phyloP scores from a whole-genome alignment of 1,140 invertebrate genomes.

The Monochamus saltuarius region DNA sequence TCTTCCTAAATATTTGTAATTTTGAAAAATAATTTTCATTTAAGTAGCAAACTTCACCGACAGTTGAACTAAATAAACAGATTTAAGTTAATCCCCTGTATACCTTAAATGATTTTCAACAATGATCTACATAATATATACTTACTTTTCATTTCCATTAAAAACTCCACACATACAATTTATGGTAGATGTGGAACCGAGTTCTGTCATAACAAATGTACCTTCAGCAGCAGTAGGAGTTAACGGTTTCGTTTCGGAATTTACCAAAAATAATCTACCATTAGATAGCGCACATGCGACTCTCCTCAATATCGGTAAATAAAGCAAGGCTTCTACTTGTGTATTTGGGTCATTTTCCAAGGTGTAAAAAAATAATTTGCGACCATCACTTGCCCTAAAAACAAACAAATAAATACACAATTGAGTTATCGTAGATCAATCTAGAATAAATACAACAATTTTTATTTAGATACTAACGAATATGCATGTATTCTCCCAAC shows the following conservation, averaged over 20 bases:
- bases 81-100: too few species aligned
- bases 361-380: constrained; percentile 59
- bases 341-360: constrained; percentile 56
- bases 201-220: constrained; percentile 74
- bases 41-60: neutral
- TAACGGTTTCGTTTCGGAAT: constrained; percentile 60
- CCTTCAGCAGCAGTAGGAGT: constrained; percentile 66
- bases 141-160: constrained; percentile 52
- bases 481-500: constrained; percentile 79
- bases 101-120: too few species aligned
- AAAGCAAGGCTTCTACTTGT: constrained; percentile 65
- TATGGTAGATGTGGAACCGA: constrained; percentile 65
- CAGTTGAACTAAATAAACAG: too few species aligned
- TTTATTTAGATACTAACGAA: constrained; percentile 55
- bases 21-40: too few species aligned
- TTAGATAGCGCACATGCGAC: constrained; percentile 73
- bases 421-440: neutral
- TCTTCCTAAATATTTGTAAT: too few species aligned
- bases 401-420: constrained; percentile 6
- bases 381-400: constrained; percentile 56
- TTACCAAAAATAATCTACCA: constrained; percentile 74
- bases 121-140: neutral
- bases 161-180: constrained; percentile 60
- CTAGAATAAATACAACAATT: constrained; percentile 11
- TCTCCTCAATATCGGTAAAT: constrained; percentile 64